These are phyloP conservation scores for Chauna torquata DNA, from an alignment of 2,113 vertebrate genomes.

Conservation along the genomic window DNA sequence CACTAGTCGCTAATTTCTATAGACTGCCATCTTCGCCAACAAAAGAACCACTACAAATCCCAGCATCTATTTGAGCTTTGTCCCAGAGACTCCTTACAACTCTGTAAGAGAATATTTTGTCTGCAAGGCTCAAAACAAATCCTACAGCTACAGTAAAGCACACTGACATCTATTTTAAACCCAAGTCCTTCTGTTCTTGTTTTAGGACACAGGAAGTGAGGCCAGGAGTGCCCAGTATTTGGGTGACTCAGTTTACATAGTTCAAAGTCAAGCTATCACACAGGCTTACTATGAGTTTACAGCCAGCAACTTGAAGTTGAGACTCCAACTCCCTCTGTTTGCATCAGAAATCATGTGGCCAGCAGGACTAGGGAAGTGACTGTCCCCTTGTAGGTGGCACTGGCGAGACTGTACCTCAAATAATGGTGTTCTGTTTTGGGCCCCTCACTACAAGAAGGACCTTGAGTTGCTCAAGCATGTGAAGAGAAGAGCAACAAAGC, in stretches of 20 bases:
- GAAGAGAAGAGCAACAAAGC: no score
- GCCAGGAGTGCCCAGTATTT: neutral
- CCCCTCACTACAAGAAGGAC: no score
- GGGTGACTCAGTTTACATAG: neutral
- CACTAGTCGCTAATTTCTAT: accelerated
- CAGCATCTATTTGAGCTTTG: neutral
- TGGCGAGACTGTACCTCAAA: no score
- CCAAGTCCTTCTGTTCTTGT: neutral
- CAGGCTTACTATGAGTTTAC: neutral
- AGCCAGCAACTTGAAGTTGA: neutral
- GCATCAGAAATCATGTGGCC: no score
- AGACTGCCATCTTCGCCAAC: neutral
- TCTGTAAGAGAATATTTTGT: neutral
- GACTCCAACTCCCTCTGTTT: neutral
- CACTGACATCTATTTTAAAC: neutral
- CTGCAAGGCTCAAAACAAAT: neutral
- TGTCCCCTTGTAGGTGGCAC: no score
- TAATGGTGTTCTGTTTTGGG: no score
- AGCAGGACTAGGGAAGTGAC: no score
- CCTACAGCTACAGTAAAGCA: neutral
- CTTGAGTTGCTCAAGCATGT: no score
- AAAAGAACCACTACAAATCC: neutral
- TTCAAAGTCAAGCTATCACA: neutral
- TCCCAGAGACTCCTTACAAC: neutral
- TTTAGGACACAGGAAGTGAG: neutral